Base-by-base conservation (phyloP, 2,113 vertebrate species). In the Strigops habroptila region DNA sequence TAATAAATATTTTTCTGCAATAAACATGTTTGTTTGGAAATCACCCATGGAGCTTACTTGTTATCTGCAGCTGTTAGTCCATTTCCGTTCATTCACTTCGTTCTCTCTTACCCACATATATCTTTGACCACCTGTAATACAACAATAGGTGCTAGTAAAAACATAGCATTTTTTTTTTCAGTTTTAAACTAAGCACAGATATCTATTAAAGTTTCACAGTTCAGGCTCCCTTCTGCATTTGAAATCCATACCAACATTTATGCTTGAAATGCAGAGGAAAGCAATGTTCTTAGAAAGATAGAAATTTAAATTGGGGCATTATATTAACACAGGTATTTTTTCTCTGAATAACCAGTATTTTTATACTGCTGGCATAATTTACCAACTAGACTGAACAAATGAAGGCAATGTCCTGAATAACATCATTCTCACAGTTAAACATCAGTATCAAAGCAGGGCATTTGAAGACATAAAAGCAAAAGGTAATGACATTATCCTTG, bases 401-500 rank as follows among this genome's bases (percentile, higher is more conserved):
- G 59, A 93, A 87, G 28, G 2, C 35, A 62, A 44, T 53, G 25
- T 59, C 59, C 49, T 71, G 44, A 89, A 75, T 52, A 94, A 64
- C 23, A 69, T 44, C 24, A 48, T 67, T 84, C 48, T 92, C 57
- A 44, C 49, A 60, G 25, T 73, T 60, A 76, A 76, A 65, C n/a
- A 71, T 68, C 43, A 44, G 27, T 49, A 79, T 82, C 35, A 68
- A 93, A 93, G 41, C 53, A 93, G n/a, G 18, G 12, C 31, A 63
- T 79, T 79, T 93, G 83, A 91, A 95, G 39, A 76, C 83, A 82
- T 57, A 71, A 94, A 96, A 82, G 39, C 57, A 82, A 91, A 91
- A 96, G 35, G 22, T 76, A 89, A 75, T 53, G 77, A 71, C 86
- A 96, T 91, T 97, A 94, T 89, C 91, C 86, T 95, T 97, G 92